Evolutionary conservation across 2,888 invertebrate species (phyloP), one percentile per base, ranked within the genome.

Genomic region (Lasioglossum malachurum): DNA sequence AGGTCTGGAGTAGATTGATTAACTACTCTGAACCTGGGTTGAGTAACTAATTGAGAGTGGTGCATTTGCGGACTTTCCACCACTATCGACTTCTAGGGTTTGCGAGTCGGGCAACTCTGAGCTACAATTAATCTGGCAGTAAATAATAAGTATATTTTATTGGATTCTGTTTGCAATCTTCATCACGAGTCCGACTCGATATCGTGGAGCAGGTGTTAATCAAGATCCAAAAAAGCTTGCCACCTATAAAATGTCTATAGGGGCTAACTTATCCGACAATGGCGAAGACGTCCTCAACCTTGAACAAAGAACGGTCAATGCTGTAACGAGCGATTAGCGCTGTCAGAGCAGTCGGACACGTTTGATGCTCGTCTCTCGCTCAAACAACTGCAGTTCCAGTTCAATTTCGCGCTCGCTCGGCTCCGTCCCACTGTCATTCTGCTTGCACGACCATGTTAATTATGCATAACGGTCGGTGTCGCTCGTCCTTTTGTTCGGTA

Each of bases 381-480:
- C 60, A 60, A 60, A 27, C 60, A 27, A 60, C 60, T 14, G 5
- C 60, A 53, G 60, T 60, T 27, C 14, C 27, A 60, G 60, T 31
- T 14, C 60, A 60, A 60, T 60, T 60, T 60, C 27, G 60, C 60
- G 60, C 14, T 60, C 14, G 27, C 60, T 14, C 27, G 60, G 27
- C 5, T 27, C 27, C 5, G 60, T 60, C 5, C 60, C 60, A n/a
- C 27, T 60, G 60, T 60, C 14, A 60, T 60, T 60, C 60, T 27
- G 27, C 14, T 27, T 60, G 27, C 27, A 53, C 60, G 27, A 14
- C 60, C 27, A 60, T 5, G 60, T 31, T 60, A 60, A 60, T 60
- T 60, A 60, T 60, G 60, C 60, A 60, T 60, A 60, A 60, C 60
- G 60, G 60, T 60, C 60, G 27, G n/a, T 27, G 27, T 27, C 60